Evolutionary conservation across 2,888 invertebrate genomes (phyloP).

Genomic region (Tetheella fluctuosa): DNA sequence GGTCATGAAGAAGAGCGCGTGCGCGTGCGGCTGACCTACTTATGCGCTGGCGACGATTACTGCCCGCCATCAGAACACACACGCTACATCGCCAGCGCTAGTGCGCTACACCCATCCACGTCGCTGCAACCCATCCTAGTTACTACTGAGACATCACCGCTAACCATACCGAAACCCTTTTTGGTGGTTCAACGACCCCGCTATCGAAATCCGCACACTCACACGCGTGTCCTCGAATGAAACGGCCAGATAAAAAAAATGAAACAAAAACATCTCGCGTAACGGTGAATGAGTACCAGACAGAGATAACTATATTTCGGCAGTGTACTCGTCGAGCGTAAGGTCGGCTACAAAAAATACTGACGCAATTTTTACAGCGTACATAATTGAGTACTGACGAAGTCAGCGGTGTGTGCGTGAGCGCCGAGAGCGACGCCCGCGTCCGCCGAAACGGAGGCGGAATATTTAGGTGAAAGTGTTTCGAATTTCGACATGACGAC

Average conservation of each 20-base stretch:
- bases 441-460: constrained; percentile 83
- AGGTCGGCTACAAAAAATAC: constrained; percentile 82
- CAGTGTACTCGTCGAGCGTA: constrained; percentile 67
- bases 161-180: constrained; percentile 77
- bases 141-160: constrained; percentile 64
- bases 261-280: constrained; percentile 72
- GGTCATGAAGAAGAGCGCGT: constrained; percentile 67
- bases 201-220: constrained; percentile 84
- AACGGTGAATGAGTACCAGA: constrained; percentile 78
- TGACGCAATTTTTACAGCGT: constrained; percentile 84
- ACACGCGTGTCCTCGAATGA: constrained; percentile 70
- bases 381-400: constrained; percentile 79
- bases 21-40: constrained; percentile 76
- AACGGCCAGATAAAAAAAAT: constrained; percentile 73
- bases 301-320: constrained; percentile 82
- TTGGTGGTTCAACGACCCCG: constrained; percentile 78
- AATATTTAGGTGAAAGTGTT: constrained; percentile 85
- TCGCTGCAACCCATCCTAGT: constrained; percentile 31
- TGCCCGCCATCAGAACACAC: constrained; percentile 62
- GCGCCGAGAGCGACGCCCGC: constrained; percentile 83
- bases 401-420: constrained; percentile 78
- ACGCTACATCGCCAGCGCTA: constrained; percentile 40
- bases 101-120: constrained; percentile 49
- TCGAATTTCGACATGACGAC: constrained; percentile 85
- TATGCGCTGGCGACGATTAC: constrained; percentile 64